Base-by-base conservation (phyloP, 2,113 vertebrate species). In the Loxodonta africana region DNA sequence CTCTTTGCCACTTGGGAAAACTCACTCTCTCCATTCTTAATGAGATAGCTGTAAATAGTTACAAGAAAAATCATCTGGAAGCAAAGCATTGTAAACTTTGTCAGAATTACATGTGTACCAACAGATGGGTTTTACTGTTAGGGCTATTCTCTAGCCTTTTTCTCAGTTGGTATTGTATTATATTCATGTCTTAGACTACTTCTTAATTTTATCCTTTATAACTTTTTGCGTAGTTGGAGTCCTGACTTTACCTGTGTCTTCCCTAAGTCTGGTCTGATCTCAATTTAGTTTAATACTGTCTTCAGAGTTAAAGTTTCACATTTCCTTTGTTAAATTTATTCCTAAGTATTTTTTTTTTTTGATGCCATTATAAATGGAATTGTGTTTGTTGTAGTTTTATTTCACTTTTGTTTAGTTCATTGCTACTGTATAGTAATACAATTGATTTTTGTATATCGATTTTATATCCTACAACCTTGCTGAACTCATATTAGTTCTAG, bases 281-380 rank as follows among this genome's bases (percentile, higher is more conserved):
- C 69, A 73, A 1, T 83, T 86, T 92, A 94, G 11, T 96, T 88
- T 92, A 92, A 44, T 90, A 37, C 33, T 94, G 53, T 63, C 37
- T 65, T 95, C 8, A 41, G 33, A 69, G 65, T 69, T 10, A 41
- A 69, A 69, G 65, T 69, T 69, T 69, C 15, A 69, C 11, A 33
- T 30, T 69, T 69, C 30, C 8, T 65, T 21, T 8, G 8, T 57
- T 57, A 57, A 57, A 57, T 57, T 12, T 57, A 57, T 57, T 57
- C 53, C 53, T 57, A 57, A 30, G 18, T 73, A 46, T 97, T 89
- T 94, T 94, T 76, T 94, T 33, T 17, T 85, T 90, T 92, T 88
- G 18, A 33, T 95, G 41, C 0, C 60, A 1, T 83, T 53, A 8
- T 71, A 81, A 92, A 33, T 76, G 11, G 8, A 85, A 60, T 77